These are phyloP conservation scores for Drosophila diplacantha DNA, from an alignment of 2,888 invertebrate genomes.

Conservation along the genomic window DNA sequence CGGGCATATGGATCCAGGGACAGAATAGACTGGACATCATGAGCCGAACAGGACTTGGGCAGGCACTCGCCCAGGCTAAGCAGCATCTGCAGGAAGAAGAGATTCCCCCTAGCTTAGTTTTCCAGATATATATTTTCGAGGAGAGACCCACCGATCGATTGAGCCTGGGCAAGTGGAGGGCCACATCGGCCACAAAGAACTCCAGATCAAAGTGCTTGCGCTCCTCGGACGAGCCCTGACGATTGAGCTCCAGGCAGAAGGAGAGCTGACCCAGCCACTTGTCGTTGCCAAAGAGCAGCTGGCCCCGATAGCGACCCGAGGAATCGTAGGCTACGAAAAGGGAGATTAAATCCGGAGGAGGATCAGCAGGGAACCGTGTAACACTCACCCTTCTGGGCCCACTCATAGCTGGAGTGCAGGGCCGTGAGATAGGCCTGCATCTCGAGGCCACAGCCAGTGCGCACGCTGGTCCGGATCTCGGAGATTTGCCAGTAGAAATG, in stretches of 20 bases:
- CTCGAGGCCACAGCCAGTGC: constrained; percentile 80
- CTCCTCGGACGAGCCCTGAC: constrained; percentile 57
- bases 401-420: constrained; percentile 81
- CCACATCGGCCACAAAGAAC: constrained; percentile 73
- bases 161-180: constrained; percentile 62
- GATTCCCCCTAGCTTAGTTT: too few species aligned
- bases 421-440: constrained; percentile 81
- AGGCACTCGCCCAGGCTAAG: constrained; percentile 87
- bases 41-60: constrained; percentile 82
- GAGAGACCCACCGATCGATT: constrained; percentile 64
- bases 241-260: constrained; percentile 82
- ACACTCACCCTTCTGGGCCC: constrained; percentile 89
- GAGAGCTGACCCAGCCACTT: constrained; percentile 88
- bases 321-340: constrained; percentile 84
- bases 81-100: constrained; percentile 77
- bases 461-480: constrained; percentile 78
- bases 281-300: constrained; percentile 88
- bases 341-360: not conserved
- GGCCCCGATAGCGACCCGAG: constrained; percentile 87
- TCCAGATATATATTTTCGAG: not conserved
- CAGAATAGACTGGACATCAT: constrained; percentile 79
- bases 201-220: constrained; percentile 75
- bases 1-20: constrained; percentile 74
- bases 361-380: not conserved
- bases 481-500: constrained; percentile 77